Percentiles rank a stretch among this genome's conserved stretches.
Evolutionary conservation across 2,113 vertebrate genomes (phyloP).

Genomic region (Hypomesus transpacificus): DNA sequence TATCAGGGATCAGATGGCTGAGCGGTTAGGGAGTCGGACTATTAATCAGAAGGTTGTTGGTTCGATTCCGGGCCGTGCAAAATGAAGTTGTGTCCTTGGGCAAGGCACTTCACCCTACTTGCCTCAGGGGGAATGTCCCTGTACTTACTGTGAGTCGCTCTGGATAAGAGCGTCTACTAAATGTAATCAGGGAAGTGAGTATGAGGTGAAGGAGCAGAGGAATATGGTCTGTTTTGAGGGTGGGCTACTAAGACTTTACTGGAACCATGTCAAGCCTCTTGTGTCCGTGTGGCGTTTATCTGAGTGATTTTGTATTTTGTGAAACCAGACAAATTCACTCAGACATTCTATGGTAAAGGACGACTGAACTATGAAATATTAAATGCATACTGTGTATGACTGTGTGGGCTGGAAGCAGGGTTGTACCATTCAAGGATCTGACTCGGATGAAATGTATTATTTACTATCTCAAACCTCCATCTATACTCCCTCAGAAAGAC

Average conservation of each 20-base stretch:
- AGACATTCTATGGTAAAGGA: slow-evolving; percentile 31
- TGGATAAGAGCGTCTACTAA: too few species aligned
- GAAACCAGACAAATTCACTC: slow-evolving; percentile 31
- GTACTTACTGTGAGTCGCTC: too few species aligned
- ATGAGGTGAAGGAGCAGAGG: slow-evolving; percentile 34
- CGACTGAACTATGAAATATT: slow-evolving; percentile 32
- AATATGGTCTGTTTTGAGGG: slow-evolving; percentile 28
- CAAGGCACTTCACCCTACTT: too few species aligned
- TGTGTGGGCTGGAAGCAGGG: slow-evolving; percentile 19
- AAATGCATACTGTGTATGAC: slow-evolving; percentile 24
- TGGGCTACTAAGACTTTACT: slow-evolving; percentile 30
- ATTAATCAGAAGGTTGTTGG: too few species aligned
- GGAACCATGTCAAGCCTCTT: slow-evolving; percentile 6
- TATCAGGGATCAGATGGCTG: slow-evolving; percentile 36
- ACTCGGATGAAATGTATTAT: slow-evolving; percentile 38
- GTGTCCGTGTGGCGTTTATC: neutral
- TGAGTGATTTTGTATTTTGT: slow-evolving; percentile 12
- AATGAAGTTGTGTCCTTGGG: too few species aligned
- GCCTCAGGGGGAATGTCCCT: too few species aligned
- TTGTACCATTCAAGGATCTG: slow-evolving; percentile 20
- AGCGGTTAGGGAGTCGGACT: too few species aligned
- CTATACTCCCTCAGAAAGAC: neutral
- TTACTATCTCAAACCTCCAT: slow-evolving; percentile 23
- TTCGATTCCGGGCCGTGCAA: too few species aligned
- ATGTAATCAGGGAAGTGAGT: slow-evolving; percentile 26